Base-by-base conservation (phyloP, 2,797 vertebrate species). In the Karalla daura region DNA sequence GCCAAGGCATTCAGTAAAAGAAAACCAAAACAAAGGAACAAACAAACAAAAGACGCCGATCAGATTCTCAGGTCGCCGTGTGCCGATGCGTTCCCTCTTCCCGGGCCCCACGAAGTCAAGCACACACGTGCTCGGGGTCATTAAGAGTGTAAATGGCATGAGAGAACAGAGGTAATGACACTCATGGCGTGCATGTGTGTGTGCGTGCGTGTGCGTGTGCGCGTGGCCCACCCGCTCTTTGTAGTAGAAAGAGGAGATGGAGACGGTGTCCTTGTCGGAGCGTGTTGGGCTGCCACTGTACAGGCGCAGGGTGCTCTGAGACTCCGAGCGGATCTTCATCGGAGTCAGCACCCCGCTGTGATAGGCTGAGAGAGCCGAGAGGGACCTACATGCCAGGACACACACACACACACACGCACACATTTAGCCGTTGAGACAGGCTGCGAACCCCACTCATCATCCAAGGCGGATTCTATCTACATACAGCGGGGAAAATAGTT, bases 211-310 rank as follows among this genome's bases (percentile, higher is more conserved):
- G 30, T 23, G 58, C 33, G 37, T 24, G 61, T 58, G 40, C 25
- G 56, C 36, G 59, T 25, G 33, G 51, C 72, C 93, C 93, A 99
- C 97, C 95, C 98, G 93, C 51, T 99, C 96, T 90, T 99, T 99
- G 73, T 99, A 99, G 92, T 99, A 99, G 90, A 99, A 99, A 80
- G 97, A 98, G 20, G 97, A 99, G 72, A 99, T 96, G 86, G 98
- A 99, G 67, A 99, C 97, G 40, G 96, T 96, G 76, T 98, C 97
- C 87, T 99, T 99, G 88, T 99, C 97, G 0, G 94, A 94, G 56
- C 96, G 97, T 0, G 98, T 99, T 0, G 97, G 97, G 72, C 97
- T 99, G 65, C 97, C 95, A 0, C 98, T 96, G 88, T 98, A 99
- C 2, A 99, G 71, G 4, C 96, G 91, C 63, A 99, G 92, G 0